phyloP scores from a whole-genome alignment of 2,797 vertebrate genomes.

The Garrulus glandarius region DNA sequence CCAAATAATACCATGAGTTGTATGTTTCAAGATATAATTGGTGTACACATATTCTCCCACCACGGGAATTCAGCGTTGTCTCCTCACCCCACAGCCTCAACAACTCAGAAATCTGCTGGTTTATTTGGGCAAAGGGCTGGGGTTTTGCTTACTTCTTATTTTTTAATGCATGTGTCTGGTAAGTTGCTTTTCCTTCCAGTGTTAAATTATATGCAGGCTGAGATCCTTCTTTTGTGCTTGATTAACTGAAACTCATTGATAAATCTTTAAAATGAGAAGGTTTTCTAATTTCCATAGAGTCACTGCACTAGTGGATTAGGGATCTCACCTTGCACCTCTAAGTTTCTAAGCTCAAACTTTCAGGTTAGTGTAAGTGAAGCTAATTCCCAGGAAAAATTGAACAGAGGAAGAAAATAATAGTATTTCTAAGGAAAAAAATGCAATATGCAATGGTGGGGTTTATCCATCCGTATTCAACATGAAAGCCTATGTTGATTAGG shows the following conservation, averaged over 20 bases:
- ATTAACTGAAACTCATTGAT: background rate
- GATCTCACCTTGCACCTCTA: background rate
- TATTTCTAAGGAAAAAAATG: background rate
- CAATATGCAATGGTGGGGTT: background rate
- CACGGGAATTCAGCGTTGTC: background rate
- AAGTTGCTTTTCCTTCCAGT: background rate
- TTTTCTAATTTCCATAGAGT: background rate
- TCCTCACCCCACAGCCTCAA: background rate
- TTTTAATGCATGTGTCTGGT: background rate
- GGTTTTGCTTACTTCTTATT: background rate
- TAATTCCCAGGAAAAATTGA: conserved; percentile 7
- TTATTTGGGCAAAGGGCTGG: background rate
- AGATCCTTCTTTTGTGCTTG: background rate
- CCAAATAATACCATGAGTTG: conserved; percentile 10
- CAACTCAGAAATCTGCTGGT: background rate
- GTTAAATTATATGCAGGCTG: background rate
- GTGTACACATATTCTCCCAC: background rate
- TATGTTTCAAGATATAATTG: background rate
- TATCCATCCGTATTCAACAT: conserved; percentile 2
- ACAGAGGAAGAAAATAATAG: conserved; percentile 23
- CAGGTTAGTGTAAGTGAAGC: background rate
- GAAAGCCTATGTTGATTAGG: conserved; percentile 30
- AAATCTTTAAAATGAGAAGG: background rate
- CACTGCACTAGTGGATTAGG: background rate
- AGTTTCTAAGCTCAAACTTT: background rate